Evolutionary conservation across 2,113 vertebrate species (phyloP), one percentile per base, ranked within the genome.

Genomic region (Mesocricetus auratus): DNA sequence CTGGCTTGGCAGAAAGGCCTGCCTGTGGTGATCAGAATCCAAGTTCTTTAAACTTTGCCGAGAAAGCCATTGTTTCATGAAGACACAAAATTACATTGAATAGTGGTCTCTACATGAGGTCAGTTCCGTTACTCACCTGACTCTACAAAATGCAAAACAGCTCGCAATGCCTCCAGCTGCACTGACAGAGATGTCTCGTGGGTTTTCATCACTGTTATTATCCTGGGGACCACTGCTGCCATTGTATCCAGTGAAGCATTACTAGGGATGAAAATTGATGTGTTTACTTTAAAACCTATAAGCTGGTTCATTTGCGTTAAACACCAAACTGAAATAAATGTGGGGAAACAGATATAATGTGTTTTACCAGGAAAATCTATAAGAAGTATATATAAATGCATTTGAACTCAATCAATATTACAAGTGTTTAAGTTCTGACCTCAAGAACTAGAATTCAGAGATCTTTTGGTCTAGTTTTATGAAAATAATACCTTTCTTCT

Each of bases 131-230:
- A 95, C 96, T 97, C 78, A 98, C 97, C 96, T 47, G 99, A 99
- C 79, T 97, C 98, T 95, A 99, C 98, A 93, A 99, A 99, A 90
- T 98, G 99, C 96, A 99, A 98, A 94, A 99, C 98, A 90, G 99
- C 99, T 97, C 98, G 97, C 96, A 99, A 97, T 2, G 99, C 99
- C 98, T 99, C 99, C 97, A 99, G 98, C 97, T 99, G 99, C 45
- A 99, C 99, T 42, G 98, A 97, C 1, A 97, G 97, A 17, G 99
- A 97, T 17, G 98, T 99, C 97, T 99, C 99, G 53, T 99, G 99
- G 66, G 96, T 97, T 97, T 97, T 99, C 99, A 99, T 99, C 93
- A 98, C 96, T 75, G 97, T 98, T 86, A 99, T 96, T 97, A 99
- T 99, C 97, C 99, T 99, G 85, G 98, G 98, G 97, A 99, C 98